Percentiles rank a stretch among this genome's conserved stretches.
Evolutionary conservation across 2,797 vertebrate species (phyloP).

Genomic region (Coregonus suidteri): DNA sequence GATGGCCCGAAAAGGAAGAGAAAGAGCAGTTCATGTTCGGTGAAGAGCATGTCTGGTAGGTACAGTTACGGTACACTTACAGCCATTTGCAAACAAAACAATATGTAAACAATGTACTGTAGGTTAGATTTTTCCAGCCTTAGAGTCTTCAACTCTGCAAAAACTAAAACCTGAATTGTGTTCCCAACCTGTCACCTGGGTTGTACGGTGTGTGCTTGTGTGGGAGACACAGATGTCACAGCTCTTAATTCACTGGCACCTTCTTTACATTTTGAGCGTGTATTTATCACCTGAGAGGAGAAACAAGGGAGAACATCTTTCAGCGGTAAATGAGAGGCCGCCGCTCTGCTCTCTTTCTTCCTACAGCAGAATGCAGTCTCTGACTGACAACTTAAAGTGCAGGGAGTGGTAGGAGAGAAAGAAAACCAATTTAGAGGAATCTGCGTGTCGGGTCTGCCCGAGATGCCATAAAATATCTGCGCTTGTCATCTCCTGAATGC

Average conservation of each 20-base stretch:
- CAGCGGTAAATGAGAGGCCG: not conserved
- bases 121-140: not conserved
- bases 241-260: not conserved
- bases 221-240: not conserved
- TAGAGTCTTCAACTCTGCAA: not conserved
- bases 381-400: constrained; percentile 8
- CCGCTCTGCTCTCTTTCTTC: not conserved
- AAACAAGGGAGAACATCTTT: not conserved
- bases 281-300: constrained; percentile 12
- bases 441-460: constrained; percentile 30
- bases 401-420: constrained; percentile 30
- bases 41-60: constrained; percentile 99
- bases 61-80: constrained; percentile 14
- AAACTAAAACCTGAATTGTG: not conserved
- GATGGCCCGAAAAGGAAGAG: constrained; percentile 98
- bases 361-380: not conserved
- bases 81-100: not conserved
- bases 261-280: not conserved
- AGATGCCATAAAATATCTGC: constrained; percentile 14
- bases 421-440: constrained; percentile 9
- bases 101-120: not conserved
- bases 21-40: constrained; percentile 99
- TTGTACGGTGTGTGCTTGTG: not conserved
- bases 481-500: constrained; percentile 21
- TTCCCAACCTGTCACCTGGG: not conserved